Percentiles rank a stretch among this genome's conserved stretches.
Conservation (phyloP, 2,888 invertebrate genomes). For the Amiota communis region DNA sequence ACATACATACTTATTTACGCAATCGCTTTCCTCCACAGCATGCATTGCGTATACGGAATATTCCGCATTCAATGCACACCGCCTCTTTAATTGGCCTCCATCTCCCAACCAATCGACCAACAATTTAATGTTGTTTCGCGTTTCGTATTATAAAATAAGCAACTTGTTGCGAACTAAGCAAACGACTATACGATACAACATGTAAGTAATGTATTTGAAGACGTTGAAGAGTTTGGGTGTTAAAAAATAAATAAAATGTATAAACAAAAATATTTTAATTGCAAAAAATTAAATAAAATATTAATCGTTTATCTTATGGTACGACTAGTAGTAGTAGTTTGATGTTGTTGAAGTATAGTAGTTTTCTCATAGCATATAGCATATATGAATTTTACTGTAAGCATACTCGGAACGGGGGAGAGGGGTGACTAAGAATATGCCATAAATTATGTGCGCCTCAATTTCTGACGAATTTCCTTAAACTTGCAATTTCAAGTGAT, state of each 20-base stretch:
- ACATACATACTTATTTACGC: background rate
- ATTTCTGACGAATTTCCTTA: constrained; percentile 19
- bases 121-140: background rate
- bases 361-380: too few relatives aligned
- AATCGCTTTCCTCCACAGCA: background rate
- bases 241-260: background rate
- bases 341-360: too few relatives aligned
- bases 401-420: background rate
- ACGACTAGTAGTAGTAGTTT: too few relatives aligned
- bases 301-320: too few relatives aligned
- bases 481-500: constrained; percentile 16
- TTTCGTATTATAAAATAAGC: constrained; percentile 18
- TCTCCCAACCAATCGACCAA: background rate
- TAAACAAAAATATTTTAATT: constrained; percentile 7
- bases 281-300: background rate
- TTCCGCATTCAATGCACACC: background rate
- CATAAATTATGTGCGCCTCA: constrained; percentile 28
- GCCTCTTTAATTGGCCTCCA: constrained; percentile 23
- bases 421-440: background rate
- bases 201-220: too few relatives aligned
- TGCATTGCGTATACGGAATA: constrained; percentile 27
- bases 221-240: too few relatives aligned
- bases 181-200: background rate
- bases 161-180: background rate
- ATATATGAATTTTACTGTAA: too few relatives aligned